Evolutionary conservation across 2,797 vertebrate genomes (phyloP).

Genomic region (Antennarius maculatus): DNA sequence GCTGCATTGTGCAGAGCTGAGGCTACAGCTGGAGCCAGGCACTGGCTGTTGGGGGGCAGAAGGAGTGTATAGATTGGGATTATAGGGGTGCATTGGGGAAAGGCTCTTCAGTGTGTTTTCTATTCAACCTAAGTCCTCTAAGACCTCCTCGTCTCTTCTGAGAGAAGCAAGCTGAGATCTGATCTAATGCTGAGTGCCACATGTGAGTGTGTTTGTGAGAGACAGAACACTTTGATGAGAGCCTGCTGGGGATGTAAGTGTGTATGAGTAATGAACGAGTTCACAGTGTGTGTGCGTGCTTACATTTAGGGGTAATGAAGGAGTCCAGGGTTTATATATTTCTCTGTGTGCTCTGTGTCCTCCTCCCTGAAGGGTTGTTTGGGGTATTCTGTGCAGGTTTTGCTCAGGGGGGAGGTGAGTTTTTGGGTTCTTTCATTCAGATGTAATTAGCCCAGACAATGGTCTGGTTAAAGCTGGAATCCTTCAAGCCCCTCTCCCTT

Average conservation of each 20-base stretch:
- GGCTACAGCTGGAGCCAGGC: conserved; percentile 59
- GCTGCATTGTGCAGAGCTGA: conserved; percentile 9
- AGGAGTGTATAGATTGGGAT: conserved; percentile 71
- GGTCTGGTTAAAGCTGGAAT: conserved; percentile 94
- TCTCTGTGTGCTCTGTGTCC: conserved; percentile 47
- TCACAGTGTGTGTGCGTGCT: conserved; percentile 37
- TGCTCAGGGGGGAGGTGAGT: conserved; percentile 69
- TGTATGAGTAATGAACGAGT: conserved; percentile 52
- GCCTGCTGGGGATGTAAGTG: conserved; percentile 63
- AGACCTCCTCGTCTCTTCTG: conserved; percentile 77
- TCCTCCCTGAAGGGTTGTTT: conserved; percentile 75
- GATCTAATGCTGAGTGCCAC: conserved; percentile 81
- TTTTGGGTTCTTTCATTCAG: conserved; percentile 91
- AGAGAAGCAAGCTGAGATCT: conserved; percentile 77
- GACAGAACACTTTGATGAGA: conserved; percentile 71
- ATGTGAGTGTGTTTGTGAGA: conserved; percentile 61
- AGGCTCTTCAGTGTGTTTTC: conserved; percentile 73
- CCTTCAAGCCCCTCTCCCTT: conserved; percentile 81
- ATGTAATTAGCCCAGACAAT: conserved; percentile 96
- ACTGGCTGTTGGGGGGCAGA: conserved; percentile 35
- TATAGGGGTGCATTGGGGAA: conserved; percentile 61
- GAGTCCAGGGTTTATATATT: conserved; percentile 63
- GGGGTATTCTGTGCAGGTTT: conserved; percentile 76
- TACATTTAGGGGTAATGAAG: conserved; percentile 58
- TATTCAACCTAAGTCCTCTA: conserved; percentile 77